Evolutionary conservation across 1,140 invertebrate species (phyloP), one percentile per base, ranked within the genome.

Genomic region (Dendroctonus valens): DNA sequence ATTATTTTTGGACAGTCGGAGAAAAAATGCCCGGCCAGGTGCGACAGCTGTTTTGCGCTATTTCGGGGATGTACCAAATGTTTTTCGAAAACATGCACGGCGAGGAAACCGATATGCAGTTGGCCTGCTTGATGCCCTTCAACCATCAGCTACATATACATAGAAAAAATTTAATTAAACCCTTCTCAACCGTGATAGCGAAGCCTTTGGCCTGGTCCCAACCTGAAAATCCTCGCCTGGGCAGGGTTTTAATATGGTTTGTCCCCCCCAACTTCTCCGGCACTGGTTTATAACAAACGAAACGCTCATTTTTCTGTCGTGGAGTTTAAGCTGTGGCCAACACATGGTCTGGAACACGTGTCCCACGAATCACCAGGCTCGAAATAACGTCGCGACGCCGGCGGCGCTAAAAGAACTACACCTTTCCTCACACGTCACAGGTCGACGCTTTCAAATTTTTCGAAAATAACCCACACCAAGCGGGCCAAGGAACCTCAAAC

Each of bases 291-390:
- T 41, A 54, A 59, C 64, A 51, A 66, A 66, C 38, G 15, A 46
- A 66, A 66, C 59, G 59, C 48, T 59, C 64, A 59, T 66, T 66
- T 66, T 66, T 59, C 64, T 57, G 57, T 66, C 64, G 52, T 15
- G 3, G 64, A 59, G 44, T 53, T 52, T 66, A 50, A 66, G 54
- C 55, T 59, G 64, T 41, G 63, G 63, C 63, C n/a, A 65, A 58
- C 64, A 66, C 64, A 66, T 66, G 64, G 64, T 53, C 38, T 58
- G 39, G 37, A 66, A 66, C 64, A 66, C 64, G 54, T 66, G 64
- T 66, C 57, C 64, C 11, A 66, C 57, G 64, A 51, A 64, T 64
- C 51, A 55, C 26, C 52, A 7, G 42, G 61, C 55, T 26, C 8
- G 42, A 66, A 66, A 66, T 66, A 66, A 58, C 42, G 38, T 40